A percentile compares a stretch with the other conserved stretches of the same genome.
Evolutionary conservation across 2,113 vertebrate species (phyloP).

Genomic region (Erinaceus europaeus): DNA sequence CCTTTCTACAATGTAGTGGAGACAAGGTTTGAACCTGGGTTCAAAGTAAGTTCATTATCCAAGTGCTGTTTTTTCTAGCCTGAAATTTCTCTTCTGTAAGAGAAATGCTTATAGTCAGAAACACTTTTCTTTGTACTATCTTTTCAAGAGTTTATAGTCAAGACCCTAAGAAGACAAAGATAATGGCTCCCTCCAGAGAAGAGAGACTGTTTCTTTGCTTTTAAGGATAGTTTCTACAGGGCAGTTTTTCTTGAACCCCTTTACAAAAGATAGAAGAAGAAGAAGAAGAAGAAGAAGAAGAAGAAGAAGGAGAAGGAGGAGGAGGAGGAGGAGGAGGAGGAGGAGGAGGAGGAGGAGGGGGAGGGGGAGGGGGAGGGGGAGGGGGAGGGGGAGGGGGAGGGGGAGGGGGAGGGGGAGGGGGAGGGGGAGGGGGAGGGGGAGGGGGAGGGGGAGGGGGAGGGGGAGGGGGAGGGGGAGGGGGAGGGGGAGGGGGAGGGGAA

Average conservation of each 20-base stretch:
- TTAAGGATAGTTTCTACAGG: background rate
- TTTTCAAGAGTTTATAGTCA: background rate
- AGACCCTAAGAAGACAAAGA: background rate
- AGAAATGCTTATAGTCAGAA: background rate
- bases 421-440: too few species aligned
- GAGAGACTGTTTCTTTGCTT: background rate
- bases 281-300: too few species aligned
- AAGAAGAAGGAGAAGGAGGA: too few species aligned
- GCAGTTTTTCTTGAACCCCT: background rate
- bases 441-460: too few species aligned
- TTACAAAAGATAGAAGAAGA: background rate
- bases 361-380: too few species aligned
- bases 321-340: too few species aligned
- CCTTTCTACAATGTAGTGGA: background rate
- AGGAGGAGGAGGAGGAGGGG: too few species aligned
- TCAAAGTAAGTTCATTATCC: background rate
- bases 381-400: too few species aligned
- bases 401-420: too few species aligned
- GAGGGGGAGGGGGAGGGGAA: too few species aligned
- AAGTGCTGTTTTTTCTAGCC: background rate
- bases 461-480: too few species aligned
- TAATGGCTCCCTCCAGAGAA: background rate
- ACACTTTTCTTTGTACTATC: background rate
- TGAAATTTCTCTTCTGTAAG: background rate
- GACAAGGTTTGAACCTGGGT: background rate